Base-by-base conservation (phyloP, 2,113 vertebrate genomes). In the human region DNA sequence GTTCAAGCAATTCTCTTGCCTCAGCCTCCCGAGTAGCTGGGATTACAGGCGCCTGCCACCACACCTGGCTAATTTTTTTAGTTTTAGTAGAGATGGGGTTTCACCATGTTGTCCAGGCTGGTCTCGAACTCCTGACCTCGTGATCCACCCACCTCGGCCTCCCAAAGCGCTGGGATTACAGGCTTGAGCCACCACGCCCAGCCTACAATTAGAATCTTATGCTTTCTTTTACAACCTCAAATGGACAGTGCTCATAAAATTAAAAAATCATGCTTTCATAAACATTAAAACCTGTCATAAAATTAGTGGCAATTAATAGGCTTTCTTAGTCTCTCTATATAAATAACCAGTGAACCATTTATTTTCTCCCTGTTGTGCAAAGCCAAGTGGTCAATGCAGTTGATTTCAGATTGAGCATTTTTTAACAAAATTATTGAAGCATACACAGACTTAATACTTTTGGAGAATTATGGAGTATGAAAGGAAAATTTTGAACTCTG, bases 331-430 rank as follows among this genome's bases (percentile, higher is more conserved):
- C 35, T 89, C 35, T 72, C 35, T 78, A 35, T 66, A 85, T 70
- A 96, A 94, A 70, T 84, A 92, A 64, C 64, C 7, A 13, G 45
- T 48, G 13, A 82, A 96, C 16, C 8, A 35, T 66, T 61, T 86
- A 59, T 61, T 86, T 96, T 95, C 8, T 85, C 18, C 17, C 25
- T 40, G 76, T 55, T 91, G 43, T 93, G 30, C 30, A 96, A 83
- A 89, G 23, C 12, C n/a, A 90, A 38, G 70, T 20, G 52, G 20
- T 59, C 27, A 55, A 14, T 66, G 45, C 7, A 85, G 30, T 48
- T 91, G n/a, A 92, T 89, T 86, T 92, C 57, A 97, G 57, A 70
- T 88, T 48, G 90, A 85, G 43, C 25, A 79, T 38, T 84, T 78
- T 27, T 30, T 14, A 22, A 48, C 32, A 43, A 68, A 89, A 73